Percentiles rank a stretch among this genome's conserved stretches.
phyloP scores from a whole-genome alignment of 2,797 vertebrate genomes.

The Diplodus sargus region DNA sequence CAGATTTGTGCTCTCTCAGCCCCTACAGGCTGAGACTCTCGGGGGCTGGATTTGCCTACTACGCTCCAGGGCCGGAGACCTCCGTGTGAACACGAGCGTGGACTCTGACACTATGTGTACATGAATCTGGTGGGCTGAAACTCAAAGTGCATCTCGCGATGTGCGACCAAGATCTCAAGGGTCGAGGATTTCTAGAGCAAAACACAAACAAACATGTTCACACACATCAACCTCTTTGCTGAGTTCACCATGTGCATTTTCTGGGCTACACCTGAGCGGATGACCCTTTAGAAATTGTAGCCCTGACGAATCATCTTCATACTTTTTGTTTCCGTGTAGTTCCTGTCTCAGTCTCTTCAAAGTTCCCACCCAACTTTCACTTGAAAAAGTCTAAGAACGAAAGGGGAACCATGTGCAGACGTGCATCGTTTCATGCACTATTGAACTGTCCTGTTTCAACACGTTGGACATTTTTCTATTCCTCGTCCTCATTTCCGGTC shows the following conservation, averaged over 20 bases:
- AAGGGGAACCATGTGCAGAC: conserved; percentile 36
- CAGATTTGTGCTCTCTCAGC: conserved; percentile 85
- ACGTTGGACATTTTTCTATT: conserved; percentile 51
- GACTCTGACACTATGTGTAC: conserved; percentile 32
- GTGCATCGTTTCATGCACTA: conserved; percentile 47
- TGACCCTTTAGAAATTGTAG: conserved; percentile 55
- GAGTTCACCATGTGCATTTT: conserved; percentile 77
- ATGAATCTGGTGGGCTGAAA: conserved; percentile 27
- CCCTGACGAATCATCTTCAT: conserved; percentile 52
- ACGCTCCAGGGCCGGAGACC: conserved; percentile 90
- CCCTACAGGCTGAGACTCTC: conserved; percentile 83
- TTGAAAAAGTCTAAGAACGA: conserved; percentile 60
- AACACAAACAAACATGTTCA: conserved; percentile 46
- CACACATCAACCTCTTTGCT: conserved; percentile 49
- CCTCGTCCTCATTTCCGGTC: conserved; percentile 43
- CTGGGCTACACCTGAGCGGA: conserved; percentile 62
- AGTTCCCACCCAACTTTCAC: conserved; percentile 49
- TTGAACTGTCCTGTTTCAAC: conserved; percentile 40
- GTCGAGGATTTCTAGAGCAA: conserved; percentile 45
- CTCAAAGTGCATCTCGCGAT: not conserved
- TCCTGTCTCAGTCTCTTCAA: conserved; percentile 29
- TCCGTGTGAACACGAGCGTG: conserved; percentile 83
- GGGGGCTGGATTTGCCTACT: conserved; percentile 81
- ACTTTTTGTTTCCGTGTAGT: conserved; percentile 35
- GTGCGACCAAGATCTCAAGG: conserved; percentile 50